These are phyloP conservation scores for Argynnis bischoffii DNA, from an alignment of 2,888 invertebrate species.

Conservation along the genomic window DNA sequence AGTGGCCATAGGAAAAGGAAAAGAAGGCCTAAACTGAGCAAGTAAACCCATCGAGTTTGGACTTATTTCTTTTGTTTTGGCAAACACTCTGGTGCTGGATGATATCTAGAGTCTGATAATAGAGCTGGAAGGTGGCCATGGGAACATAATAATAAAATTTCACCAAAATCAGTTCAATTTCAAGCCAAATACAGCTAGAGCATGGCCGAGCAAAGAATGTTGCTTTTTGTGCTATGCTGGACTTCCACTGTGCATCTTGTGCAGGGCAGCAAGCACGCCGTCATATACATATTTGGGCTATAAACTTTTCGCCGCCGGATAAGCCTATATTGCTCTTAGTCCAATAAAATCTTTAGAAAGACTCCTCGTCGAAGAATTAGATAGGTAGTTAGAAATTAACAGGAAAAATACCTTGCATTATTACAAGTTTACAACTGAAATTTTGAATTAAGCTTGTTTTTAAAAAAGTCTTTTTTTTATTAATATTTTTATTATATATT, in stretches of 20 bases:
- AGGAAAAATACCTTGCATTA: too few species aligned
- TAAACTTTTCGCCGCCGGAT: too few species aligned
- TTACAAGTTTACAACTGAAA: too few species aligned
- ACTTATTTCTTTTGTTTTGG: neutral
- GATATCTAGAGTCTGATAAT: neutral
- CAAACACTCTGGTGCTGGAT: neutral
- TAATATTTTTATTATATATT: too few species aligned
- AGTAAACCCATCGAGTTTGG: neutral
- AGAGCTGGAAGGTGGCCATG: neutral
- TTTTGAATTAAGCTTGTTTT: too few species aligned
- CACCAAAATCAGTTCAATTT: constrained; percentile 2
- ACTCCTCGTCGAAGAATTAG: constrained; percentile 28
- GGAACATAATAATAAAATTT: neutral
- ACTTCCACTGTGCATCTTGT: constrained; percentile 3
- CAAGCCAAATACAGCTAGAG: neutral
- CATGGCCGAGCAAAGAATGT: constrained; percentile 4
- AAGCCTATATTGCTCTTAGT: neutral
- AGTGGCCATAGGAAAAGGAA: neutral
- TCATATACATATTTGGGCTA: too few species aligned
- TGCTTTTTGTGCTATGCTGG: neutral
- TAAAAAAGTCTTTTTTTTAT: too few species aligned
- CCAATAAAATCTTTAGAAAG: neutral
- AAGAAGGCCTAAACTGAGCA: neutral
- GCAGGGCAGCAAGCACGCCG: neutral
- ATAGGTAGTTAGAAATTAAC: constrained; percentile 23